Base-by-base conservation (phyloP, 2,888 invertebrate species). In the Cephus runcator region DNA sequence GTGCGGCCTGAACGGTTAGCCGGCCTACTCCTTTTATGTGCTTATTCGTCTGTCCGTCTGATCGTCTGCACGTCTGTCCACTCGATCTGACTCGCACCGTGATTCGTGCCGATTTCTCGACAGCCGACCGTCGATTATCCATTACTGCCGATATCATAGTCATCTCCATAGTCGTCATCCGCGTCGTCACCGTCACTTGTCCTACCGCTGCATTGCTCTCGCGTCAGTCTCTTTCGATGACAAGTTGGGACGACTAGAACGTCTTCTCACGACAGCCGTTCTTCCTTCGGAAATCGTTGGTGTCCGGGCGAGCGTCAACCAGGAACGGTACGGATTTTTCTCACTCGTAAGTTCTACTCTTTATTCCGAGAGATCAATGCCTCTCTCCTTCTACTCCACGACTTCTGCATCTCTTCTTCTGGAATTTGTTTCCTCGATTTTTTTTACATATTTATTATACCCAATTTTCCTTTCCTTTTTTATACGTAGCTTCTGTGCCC, bases 1-100 rank as follows among this genome's bases (percentile, higher is more conserved):
- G 91, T 91, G 88, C 91, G 91, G 91, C 91, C 90, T 90, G 89
- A 91, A 90, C 90, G 90, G 88, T 90, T 88, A 88, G 88, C 88
- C 91, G 91, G 91, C 91, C 91, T 91, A 90, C 87, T 88, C 89
- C 87, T 83, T 82, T 82, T 83, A 83, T 84, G 85, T 80, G 78
- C 79, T 79, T 71, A 74, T 75, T 77, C 76, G 73, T 78, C 34
- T 79, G 30, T 74, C 68, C 35, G 34, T n/a, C 74, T 31, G 30
- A 12, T 71, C 30, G 33, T 56, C 40, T 23, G 40, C 40, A 23
- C 23, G 23, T 56, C 40, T 56, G 40, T 56, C 40, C 23, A 56
- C 40, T 56, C 40, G 40, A 56, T 56, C 23, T 6, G 23, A 56
- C 40, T 56, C 9, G 40, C 40, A 56, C 40, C 9, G 40, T 15